These are phyloP conservation scores for Myiothlypis chrysogaster DNA, from an alignment of 2,797 vertebrate genomes.

Conservation along the genomic window DNA sequence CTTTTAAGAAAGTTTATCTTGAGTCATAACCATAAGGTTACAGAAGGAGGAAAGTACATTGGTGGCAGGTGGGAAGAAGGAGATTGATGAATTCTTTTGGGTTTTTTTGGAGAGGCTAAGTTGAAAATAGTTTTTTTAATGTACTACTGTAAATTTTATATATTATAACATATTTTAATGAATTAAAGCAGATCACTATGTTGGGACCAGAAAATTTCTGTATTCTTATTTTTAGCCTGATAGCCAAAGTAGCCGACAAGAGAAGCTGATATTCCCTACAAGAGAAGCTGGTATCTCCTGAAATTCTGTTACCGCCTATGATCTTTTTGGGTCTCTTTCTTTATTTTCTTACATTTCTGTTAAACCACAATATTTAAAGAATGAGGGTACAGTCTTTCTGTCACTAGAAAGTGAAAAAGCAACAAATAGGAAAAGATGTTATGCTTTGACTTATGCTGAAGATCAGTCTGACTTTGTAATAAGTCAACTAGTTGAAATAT, in stretches of 20 bases:
- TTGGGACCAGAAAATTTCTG: background rate
- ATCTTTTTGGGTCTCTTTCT: background rate
- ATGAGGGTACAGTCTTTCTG: background rate
- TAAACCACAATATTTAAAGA: background rate
- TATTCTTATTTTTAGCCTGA: background rate
- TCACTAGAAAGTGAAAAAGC: background rate
- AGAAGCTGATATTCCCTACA: background rate
- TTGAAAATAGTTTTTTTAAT: background rate
- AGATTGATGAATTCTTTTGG: background rate
- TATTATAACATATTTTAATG: background rate
- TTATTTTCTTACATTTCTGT: background rate
- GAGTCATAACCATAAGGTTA: background rate
- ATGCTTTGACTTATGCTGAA: background rate
- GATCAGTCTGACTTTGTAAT: background rate
- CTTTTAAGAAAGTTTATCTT: background rate
- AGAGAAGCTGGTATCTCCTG: background rate
- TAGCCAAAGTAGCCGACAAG: background rate
- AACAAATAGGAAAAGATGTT: background rate
- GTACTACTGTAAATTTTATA: background rate
- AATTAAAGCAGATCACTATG: background rate
- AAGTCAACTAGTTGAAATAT: background rate
- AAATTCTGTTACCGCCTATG: background rate
- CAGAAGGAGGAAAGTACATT: background rate
- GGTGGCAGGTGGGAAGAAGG: background rate
- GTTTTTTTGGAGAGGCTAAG: background rate